Percentiles rank a stretch among this genome's conserved stretches.
Conservation (phyloP, 2,113 vertebrate species). For the Oreochromis niloticus region DNA sequence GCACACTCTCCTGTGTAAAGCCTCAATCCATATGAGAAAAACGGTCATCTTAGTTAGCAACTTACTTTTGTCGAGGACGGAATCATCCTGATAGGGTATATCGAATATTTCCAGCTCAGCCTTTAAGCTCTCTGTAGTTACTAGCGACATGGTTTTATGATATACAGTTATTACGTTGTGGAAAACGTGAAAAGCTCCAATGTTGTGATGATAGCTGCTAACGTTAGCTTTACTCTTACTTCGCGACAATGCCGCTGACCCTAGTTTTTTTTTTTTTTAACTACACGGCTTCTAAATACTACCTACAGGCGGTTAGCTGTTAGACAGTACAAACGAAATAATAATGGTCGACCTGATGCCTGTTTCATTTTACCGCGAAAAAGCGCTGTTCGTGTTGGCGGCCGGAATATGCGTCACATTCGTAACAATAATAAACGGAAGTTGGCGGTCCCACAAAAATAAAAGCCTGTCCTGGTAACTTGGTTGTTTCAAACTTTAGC, state of each 20-base stretch:
- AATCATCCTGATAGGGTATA: slow-evolving; percentile 53
- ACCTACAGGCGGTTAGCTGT: rapidly evolving
- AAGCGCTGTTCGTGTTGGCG: slow-evolving; percentile 32
- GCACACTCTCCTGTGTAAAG: rapidly evolving
- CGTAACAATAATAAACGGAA: neutral
- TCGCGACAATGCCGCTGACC: neutral
- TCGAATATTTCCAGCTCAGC: slow-evolving; percentile 63
- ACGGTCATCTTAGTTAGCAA: neutral
- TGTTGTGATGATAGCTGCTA: neutral
- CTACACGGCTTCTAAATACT: rapidly evolving
- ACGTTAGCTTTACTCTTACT: neutral
- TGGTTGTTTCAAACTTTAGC: neutral
- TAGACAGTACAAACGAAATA: rapidly evolving
- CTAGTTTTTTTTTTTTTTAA: neutral
- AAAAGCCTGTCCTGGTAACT: neutral
- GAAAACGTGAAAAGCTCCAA: neutral
- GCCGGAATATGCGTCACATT: slow-evolving; percentile 24
- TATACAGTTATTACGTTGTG: neutral
- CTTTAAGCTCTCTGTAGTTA: slow-evolving; percentile 47
- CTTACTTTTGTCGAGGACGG: slow-evolving; percentile 71
- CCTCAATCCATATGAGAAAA: neutral
- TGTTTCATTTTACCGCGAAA: slow-evolving; percentile 66
- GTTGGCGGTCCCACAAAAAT: neutral
- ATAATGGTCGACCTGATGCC: neutral
- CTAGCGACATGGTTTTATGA: slow-evolving; percentile 37